Conservation (phyloP, 2,113 vertebrate genomes). For the Nycticebus coucang region DNA sequence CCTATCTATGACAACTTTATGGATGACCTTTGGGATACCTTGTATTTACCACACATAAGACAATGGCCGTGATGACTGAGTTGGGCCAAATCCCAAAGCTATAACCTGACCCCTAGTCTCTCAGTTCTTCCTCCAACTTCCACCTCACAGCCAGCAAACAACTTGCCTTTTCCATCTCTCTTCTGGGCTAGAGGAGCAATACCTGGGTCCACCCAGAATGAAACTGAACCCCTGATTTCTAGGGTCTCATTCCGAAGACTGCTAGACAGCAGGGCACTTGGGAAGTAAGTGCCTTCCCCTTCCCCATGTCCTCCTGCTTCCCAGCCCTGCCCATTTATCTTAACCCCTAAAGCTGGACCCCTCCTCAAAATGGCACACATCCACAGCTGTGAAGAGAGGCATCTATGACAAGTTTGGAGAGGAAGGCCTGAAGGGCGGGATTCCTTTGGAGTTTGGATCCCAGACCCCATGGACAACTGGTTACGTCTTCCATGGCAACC, state of each 20-base stretch:
- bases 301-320: not conserved
- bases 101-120: not conserved
- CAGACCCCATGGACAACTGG: conserved; percentile 89
- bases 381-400: conserved; percentile 91
- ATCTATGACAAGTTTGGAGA: conserved; percentile 97
- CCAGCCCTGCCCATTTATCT: not conserved
- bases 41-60: not conserved
- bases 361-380: conserved; percentile 4
- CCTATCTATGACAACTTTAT: too few species aligned
- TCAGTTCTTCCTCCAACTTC: not conserved
- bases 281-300: conserved; percentile 2
- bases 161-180: not conserved
- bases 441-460: conserved; percentile 87
- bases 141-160: too few species aligned
- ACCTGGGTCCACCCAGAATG: not conserved
- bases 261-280: not conserved
- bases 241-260: not conserved
- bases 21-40: too few species aligned
- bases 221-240: not conserved
- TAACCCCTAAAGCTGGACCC: not conserved
- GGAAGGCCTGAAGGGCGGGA: conserved; percentile 93
- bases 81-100: not conserved
- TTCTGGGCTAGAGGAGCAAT: not conserved
- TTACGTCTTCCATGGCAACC: conserved; percentile 93
- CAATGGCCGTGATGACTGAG: not conserved